Conservation (phyloP, 2,888 invertebrate genomes). For the Meteorus colon region DNA sequence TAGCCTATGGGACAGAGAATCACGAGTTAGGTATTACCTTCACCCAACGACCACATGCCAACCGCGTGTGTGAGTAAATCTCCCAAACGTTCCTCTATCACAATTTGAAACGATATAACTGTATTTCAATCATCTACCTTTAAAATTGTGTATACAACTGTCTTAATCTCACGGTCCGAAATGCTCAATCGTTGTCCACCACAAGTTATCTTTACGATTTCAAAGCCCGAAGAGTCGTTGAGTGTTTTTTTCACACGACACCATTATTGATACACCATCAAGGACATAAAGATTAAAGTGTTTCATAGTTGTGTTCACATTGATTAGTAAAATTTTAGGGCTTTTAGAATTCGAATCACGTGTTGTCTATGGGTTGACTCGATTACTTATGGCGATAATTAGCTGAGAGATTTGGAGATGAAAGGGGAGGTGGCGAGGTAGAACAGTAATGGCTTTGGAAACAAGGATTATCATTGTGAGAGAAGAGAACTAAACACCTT, state of each 20-base stretch:
- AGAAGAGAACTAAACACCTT: neutral
- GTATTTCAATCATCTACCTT: neutral
- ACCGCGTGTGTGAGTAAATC: conserved; percentile 23
- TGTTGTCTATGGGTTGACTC: neutral
- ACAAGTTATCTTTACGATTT: neutral
- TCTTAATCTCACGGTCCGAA: neutral
- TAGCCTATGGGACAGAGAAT: conserved; percentile 54
- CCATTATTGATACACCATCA: neutral
- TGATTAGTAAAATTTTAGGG: neutral
- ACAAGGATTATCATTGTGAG: neutral
- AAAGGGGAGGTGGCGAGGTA: neutral
- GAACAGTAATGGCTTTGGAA: neutral
- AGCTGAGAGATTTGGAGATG: neutral
- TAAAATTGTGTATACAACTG: neutral
- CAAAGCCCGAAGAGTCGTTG: neutral
- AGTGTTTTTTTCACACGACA: neutral
- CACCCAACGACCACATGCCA: conserved; percentile 22
- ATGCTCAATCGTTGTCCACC: neutral
- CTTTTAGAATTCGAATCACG: neutral
- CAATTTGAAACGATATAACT: neutral
- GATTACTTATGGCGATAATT: neutral
- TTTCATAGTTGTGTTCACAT: neutral
- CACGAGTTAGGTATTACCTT: conserved; percentile 34
- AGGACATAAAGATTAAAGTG: neutral
- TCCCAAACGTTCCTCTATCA: neutral